Evolutionary conservation across 1,140 invertebrate species (phyloP), one percentile per base, ranked within the genome.

Genomic region (Lucilia cuprina): DNA sequence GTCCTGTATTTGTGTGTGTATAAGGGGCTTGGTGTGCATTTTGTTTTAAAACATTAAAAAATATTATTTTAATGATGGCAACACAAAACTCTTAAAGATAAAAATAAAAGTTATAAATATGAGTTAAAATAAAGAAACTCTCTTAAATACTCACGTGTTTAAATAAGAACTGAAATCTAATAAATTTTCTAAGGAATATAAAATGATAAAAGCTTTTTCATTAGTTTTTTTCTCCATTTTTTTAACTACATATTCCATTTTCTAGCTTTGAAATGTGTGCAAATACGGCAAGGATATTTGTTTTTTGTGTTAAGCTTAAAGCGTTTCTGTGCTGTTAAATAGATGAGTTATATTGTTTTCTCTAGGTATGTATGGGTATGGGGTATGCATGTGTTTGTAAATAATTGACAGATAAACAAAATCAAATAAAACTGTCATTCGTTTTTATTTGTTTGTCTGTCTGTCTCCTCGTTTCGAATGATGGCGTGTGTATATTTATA

Each of bases 381-480:
- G 13, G 12, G 21, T 55, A 13, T n/a, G 50, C 17, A 50, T 77
- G 9, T 49, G 75, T 10, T 12, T 82, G 30, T 60, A 35, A 70
- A 70, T 70, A 70, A 70, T 70, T 70, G 65, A 70, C 19, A 70
- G 65, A 70, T 70, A 70, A 70, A 70, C 30, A 80, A 80, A 80
- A 80, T 80, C 77, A 47, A 80, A 80, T 80, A 80, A 80, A 80
- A 50, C 19, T 80, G 77, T 80, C 77, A 80, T 80, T 80, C 77
- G 19, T 21, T 49, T 47, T 21, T 70, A 30, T 30, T 30, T 30
- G 25, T 30, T 30, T 30, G 25, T 30, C 25, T 30, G 25, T 30
- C 25, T 21, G 7, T 70, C 21, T 70, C 7, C 25, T 60, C 5
- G n/a, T n/a, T 70, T 70, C 19, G 21, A 70, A 70, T 70, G n/a